Conservation (phyloP, 2,113 vertebrate species). For the Oreochromis tanganicae region DNA sequence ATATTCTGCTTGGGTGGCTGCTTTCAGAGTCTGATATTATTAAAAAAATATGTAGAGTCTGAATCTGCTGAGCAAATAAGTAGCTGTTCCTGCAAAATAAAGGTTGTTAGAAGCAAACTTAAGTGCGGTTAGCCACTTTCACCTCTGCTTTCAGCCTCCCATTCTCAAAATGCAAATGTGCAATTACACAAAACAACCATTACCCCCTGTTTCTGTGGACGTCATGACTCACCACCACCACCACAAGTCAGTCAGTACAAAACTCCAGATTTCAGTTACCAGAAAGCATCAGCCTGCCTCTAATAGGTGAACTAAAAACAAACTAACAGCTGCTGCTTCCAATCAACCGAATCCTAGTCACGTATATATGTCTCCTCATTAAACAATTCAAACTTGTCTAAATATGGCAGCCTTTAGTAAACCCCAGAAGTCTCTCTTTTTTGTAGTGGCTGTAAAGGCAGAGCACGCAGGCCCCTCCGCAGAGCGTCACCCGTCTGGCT, state of each 20-base stretch:
- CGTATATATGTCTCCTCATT: conserved; percentile 15
- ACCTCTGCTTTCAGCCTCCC: background rate
- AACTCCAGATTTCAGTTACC: background rate
- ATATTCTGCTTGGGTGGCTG: background rate
- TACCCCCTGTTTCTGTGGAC: background rate
- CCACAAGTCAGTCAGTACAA: conserved; percentile 2
- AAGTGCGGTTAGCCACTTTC: background rate
- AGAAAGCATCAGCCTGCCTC: background rate
- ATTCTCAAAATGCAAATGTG: background rate
- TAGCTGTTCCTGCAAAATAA: background rate
- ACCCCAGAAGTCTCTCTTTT: background rate
- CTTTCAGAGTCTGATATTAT: background rate
- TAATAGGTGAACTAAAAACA: background rate
- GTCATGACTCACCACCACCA: background rate
- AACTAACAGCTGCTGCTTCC: background rate
- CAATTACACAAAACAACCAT: background rate
- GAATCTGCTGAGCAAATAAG: background rate
- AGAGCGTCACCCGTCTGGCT: conserved; percentile 17
- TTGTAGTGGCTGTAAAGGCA: conserved; percentile 8
- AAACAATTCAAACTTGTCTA: conserved; percentile 10
- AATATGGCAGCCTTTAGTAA: conserved; percentile 4
- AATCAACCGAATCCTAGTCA: background rate
- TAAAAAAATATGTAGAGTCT: background rate
- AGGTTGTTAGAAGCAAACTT: background rate
- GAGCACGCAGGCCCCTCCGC: conserved; percentile 43